phyloP scores from a whole-genome alignment of 2,888 invertebrate genomes.

The Chalcis sispes region DNA sequence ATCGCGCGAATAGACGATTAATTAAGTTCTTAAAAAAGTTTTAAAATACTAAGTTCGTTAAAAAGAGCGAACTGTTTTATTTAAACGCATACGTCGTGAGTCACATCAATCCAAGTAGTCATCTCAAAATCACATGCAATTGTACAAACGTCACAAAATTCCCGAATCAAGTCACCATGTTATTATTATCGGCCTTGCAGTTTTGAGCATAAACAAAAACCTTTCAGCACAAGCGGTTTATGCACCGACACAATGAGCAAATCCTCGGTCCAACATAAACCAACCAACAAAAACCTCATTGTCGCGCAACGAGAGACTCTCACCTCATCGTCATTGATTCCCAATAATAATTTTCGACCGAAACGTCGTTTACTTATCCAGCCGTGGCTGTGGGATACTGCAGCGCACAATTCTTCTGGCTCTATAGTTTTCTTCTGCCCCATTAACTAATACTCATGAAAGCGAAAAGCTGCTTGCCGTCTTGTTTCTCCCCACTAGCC shows the following conservation, averaged over 20 bases:
- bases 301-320: neutral
- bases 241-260: slow-evolving; percentile 17
- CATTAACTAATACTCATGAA: slow-evolving; percentile 46
- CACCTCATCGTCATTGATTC: slow-evolving; percentile 41
- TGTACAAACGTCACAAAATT: slow-evolving; percentile 26
- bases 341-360: slow-evolving; percentile 45
- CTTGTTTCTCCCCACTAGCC: slow-evolving; percentile 9
- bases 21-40: too few species aligned
- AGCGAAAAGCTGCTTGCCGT: slow-evolving; percentile 15
- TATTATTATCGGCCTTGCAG: slow-evolving; percentile 41
- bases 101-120: slow-evolving; percentile 32
- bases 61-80: slow-evolving; percentile 35
- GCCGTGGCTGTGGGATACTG: too few species aligned
- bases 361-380: slow-evolving; percentile 32
- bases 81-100: slow-evolving; percentile 38
- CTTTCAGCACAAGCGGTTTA: slow-evolving; percentile 23
- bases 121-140: slow-evolving; percentile 44
- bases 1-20: too few species aligned
- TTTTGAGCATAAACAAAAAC: slow-evolving; percentile 46
- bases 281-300: slow-evolving; percentile 19
- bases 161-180: slow-evolving; percentile 10
- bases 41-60: slow-evolving; percentile 15
- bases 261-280: slow-evolving; percentile 21
- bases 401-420: neutral
- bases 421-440: slow-evolving; percentile 31